phyloP scores from a whole-genome alignment of 2,888 invertebrate genomes.

The Drosophila prolongata region DNA sequence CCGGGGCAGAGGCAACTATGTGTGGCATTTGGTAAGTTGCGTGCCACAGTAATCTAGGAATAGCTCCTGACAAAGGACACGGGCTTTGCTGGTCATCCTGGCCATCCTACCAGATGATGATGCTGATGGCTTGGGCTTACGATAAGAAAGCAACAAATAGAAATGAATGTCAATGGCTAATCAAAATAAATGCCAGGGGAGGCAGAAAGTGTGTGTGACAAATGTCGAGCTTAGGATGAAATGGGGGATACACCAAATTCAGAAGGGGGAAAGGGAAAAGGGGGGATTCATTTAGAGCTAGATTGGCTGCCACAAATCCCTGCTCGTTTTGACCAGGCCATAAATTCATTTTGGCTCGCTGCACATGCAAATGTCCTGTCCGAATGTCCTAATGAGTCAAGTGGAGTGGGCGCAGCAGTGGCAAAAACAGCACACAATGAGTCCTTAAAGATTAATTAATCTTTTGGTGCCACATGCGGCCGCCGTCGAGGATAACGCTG shows the following conservation, averaged over 20 bases:
- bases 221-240: slow-evolving; percentile 22
- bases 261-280: neutral
- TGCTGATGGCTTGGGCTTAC: slow-evolving; percentile 53
- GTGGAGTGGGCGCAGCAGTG: neutral
- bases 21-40: neutral
- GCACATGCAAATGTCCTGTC: slow-evolving; percentile 81
- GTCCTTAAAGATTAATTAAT: slow-evolving; percentile 84
- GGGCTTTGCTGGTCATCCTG: slow-evolving; percentile 7
- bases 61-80: neutral
- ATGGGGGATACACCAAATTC: neutral
- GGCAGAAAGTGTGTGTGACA: slow-evolving; percentile 10
- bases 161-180: slow-evolving; percentile 84
- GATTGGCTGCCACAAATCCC: neutral
- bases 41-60: slow-evolving; percentile 9
- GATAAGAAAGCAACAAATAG: slow-evolving; percentile 81
- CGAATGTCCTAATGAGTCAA: slow-evolving; percentile 67
- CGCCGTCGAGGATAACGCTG: slow-evolving; percentile 34
- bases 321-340: slow-evolving; percentile 34
- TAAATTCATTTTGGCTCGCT: slow-evolving; percentile 74
- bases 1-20: slow-evolving; percentile 1
- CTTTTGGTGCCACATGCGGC: slow-evolving; percentile 81
- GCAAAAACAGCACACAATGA: slow-evolving; percentile 54
- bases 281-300: neutral
- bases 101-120: slow-evolving; percentile 12
- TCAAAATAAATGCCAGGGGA: slow-evolving; percentile 82